A percentile compares a stretch with the other conserved stretches of the same genome.
Evolutionary conservation across 2,113 vertebrate species (phyloP).

Genomic region (Pagrus major): DNA sequence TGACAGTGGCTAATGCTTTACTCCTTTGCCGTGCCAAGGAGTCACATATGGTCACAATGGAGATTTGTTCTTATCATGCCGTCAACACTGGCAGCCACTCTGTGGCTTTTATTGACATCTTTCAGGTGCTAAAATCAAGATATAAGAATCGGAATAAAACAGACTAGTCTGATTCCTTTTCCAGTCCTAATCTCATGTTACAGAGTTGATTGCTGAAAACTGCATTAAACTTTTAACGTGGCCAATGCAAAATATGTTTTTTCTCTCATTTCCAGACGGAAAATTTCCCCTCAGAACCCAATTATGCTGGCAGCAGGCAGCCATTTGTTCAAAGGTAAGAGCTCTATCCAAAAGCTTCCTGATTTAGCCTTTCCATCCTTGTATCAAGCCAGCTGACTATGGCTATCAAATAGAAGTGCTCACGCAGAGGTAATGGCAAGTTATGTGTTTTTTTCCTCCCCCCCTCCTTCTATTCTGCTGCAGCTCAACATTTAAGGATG

Average conservation of each 20-base stretch:
- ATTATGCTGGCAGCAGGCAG: conserved; percentile 99
- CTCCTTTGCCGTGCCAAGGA: conserved; percentile 67
- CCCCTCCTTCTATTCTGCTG: conserved; percentile 79
- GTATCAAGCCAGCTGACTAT: conserved; percentile 58
- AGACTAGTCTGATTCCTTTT: background rate
- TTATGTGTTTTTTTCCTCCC: conserved; percentile 31
- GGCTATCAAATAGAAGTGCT: conserved; percentile 55
- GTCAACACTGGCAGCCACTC: conserved; percentile 48
- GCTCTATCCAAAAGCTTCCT: conserved; percentile 86
- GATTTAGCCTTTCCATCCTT: conserved; percentile 66
- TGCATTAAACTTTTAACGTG: conserved; percentile 8
- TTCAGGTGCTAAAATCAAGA: conserved; percentile 13
- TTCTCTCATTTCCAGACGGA: conserved; percentile 93
- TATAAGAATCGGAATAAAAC: conserved; percentile 3
- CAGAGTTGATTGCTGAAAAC: conserved; percentile 24
- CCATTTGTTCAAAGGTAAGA: conserved; percentile 99
- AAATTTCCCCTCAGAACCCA: conserved; percentile 99
- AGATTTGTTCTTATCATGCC: conserved; percentile 55
- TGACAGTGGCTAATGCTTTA: conserved; percentile 74
- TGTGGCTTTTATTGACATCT: conserved; percentile 42
- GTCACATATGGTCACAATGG: conserved; percentile 73
- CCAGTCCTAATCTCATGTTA: conserved; percentile 33
- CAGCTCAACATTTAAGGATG: conserved; percentile 99
- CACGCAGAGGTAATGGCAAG: conserved; percentile 59
- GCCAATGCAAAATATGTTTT: conserved; percentile 55